A percentile compares a stretch with the other conserved stretches of the same genome.
These are phyloP conservation scores for Dendrolimus punctatus DNA, from an alignment of 1,140 invertebrate species.

Conservation along the genomic window DNA sequence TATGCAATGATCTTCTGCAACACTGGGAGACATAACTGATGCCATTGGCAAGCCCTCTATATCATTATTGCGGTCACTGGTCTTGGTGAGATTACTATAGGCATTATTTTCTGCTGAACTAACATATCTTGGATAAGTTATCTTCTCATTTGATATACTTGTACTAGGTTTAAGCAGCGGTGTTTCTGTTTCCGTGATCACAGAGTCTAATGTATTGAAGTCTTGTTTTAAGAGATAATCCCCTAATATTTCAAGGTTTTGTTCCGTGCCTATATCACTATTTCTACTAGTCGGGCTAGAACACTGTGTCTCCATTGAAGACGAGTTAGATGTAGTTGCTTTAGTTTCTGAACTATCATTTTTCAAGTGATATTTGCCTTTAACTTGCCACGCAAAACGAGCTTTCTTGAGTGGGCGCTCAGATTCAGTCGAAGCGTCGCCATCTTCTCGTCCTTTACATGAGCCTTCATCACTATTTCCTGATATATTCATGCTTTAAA, in stretches of 20 bases:
- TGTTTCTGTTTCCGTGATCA: conserved; percentile 36
- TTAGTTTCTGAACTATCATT: conserved; percentile 43
- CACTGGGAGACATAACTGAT: conserved; percentile 30
- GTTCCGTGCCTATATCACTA: conserved; percentile 42
- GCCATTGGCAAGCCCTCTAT: conserved; percentile 18
- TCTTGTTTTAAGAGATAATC: conserved; percentile 65
- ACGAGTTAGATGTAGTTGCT: conserved; percentile 9
- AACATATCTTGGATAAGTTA: conserved; percentile 49
- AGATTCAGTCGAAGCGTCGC: conserved; percentile 59
- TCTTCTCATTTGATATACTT: conserved; percentile 31
- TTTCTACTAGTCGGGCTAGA: conserved; percentile 30
- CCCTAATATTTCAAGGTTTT: conserved; percentile 62
- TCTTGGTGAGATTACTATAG: conserved; percentile 14
- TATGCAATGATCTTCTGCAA: conserved; percentile 70
- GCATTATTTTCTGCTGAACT: conserved; percentile 33
- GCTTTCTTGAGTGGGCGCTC: conserved; percentile 76
- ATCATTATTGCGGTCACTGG: conserved; percentile 23
- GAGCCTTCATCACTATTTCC: conserved; percentile 52
- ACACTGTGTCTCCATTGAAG: conserved; percentile 19
- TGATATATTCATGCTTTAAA: conserved; percentile 39
- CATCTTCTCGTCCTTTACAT: conserved; percentile 66
- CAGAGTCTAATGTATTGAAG: conserved; percentile 55
- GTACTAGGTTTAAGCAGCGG: conserved; percentile 31
- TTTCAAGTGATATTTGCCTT: conserved; percentile 75
- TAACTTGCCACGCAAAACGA: conserved; percentile 76